Conservation (phyloP, 2,888 invertebrate genomes). For the Furcula furcula region DNA sequence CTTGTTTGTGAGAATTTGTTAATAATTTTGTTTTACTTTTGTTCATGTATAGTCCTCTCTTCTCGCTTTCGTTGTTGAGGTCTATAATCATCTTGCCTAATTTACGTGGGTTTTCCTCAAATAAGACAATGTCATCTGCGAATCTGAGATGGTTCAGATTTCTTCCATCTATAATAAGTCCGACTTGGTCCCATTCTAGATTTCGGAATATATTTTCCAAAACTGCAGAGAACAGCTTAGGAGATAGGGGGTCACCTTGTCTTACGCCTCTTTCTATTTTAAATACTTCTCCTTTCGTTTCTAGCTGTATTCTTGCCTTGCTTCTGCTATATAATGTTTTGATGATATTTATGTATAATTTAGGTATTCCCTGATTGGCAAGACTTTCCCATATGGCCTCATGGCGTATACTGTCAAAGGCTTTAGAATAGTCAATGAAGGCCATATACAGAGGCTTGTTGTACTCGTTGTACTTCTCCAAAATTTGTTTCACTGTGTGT, state of each 20-base stretch:
- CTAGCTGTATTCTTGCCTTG: background rate
- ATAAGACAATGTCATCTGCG: slow-evolving; percentile 1
- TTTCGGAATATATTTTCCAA: background rate
- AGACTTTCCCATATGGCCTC: background rate
- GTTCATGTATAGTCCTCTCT: background rate
- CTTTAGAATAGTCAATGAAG: no score
- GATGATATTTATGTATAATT: background rate
- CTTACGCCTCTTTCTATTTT: background rate
- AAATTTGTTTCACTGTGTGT: background rate
- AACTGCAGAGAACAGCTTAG: background rate
- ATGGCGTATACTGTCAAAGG: background rate
- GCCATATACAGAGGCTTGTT: background rate
- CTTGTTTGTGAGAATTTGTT: background rate
- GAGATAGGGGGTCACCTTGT: background rate
- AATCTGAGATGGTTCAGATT: slow-evolving; percentile 1
- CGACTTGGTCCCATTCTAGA: background rate
- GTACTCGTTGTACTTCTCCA: slow-evolving; percentile 3
- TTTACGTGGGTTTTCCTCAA: background rate
- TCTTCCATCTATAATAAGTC: background rate
- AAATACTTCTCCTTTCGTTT: background rate
- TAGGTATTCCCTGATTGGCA: background rate
- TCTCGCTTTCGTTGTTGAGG: background rate
- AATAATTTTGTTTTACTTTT: background rate
- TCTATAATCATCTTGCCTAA: background rate
- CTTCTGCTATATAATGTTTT: background rate